Evolutionary conservation across 2,888 invertebrate species (phyloP).

Genomic region (Phyto melanocephala): DNA sequence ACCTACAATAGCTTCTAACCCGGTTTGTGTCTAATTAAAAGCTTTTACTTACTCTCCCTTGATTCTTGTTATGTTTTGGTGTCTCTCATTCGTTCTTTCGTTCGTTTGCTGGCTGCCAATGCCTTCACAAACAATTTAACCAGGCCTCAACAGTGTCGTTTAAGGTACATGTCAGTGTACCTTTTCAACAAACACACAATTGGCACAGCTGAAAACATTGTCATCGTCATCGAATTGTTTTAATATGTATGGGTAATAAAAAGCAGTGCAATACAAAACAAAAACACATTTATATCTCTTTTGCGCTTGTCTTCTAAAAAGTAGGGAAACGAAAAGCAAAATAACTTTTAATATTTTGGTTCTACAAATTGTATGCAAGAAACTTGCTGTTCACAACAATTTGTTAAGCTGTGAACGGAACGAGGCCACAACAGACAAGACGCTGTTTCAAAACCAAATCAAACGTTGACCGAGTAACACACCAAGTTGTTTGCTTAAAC

Average conservation of each 20-base stretch:
- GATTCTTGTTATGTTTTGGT: not conserved
- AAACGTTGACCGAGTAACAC: conserved; percentile 63
- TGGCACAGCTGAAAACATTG: not conserved
- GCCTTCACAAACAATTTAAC: not conserved
- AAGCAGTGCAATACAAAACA: not conserved
- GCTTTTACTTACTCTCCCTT: not conserved
- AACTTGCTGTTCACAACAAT: conserved; percentile 25
- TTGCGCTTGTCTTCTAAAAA: conserved; percentile 54
- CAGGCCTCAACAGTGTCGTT: conserved; percentile 6
- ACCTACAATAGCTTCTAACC: not conserved
- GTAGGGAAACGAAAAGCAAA: conserved; percentile 17
- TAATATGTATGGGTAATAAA: not conserved
- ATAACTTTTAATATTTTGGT: conserved; percentile 36
- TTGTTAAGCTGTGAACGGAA: conserved; percentile 27
- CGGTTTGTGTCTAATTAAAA: not conserved
- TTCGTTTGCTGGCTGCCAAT: not conserved
- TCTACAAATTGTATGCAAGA: conserved; percentile 3
- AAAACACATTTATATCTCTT: conserved; percentile 39
- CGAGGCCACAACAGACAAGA: conserved; percentile 42
- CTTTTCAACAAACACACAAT: not conserved
- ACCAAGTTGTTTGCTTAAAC: conserved; percentile 24
- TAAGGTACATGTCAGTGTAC: not conserved
- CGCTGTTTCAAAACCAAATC: conserved; percentile 47
- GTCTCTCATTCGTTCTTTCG: too few relatives aligned
- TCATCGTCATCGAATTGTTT: conserved; percentile 11